A percentile compares a stretch with the other conserved stretches of the same genome.
Evolutionary conservation across 2,888 invertebrate species (phyloP).

Genomic region (Stenurella melanura): DNA sequence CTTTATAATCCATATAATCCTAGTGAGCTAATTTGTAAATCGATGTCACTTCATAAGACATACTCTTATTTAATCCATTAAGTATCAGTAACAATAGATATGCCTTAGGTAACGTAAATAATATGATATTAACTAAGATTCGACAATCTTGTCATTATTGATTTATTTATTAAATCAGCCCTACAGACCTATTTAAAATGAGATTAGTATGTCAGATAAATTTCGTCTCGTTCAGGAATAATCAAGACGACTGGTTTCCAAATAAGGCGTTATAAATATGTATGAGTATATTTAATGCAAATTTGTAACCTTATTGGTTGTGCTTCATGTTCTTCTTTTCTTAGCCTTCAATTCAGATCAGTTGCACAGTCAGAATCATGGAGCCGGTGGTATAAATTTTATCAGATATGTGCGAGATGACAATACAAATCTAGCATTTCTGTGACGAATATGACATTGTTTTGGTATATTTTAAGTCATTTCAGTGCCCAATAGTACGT

Average conservation of each 20-base stretch:
- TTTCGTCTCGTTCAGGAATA: conserved; percentile 25
- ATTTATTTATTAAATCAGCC: not conserved
- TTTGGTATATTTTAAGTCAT: too few species aligned
- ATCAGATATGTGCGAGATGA: not conserved
- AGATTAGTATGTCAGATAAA: conserved; percentile 25
- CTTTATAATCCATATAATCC: too few species aligned
- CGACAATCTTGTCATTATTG: not conserved
- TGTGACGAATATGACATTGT: not conserved
- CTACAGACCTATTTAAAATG: conserved; percentile 17
- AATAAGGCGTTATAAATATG: conserved; percentile 33
- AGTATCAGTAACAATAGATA: not conserved
- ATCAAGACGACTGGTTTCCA: conserved; percentile 37
- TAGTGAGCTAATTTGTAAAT: not conserved
- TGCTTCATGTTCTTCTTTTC: not conserved
- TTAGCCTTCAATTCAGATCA: not conserved
- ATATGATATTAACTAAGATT: not conserved
- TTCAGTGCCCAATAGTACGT: too few species aligned
- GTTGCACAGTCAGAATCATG: not conserved
- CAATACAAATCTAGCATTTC: not conserved
- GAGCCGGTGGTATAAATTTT: not conserved
- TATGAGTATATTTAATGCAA: conserved; percentile 35
- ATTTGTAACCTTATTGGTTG: conserved; percentile 11
- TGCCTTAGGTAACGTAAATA: not conserved
- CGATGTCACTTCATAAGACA: not conserved
- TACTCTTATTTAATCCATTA: not conserved